Evolutionary conservation across 2,797 vertebrate species (phyloP), one percentile per base, ranked within the genome.

Genomic region (Rhabdomys pumilio): DNA sequence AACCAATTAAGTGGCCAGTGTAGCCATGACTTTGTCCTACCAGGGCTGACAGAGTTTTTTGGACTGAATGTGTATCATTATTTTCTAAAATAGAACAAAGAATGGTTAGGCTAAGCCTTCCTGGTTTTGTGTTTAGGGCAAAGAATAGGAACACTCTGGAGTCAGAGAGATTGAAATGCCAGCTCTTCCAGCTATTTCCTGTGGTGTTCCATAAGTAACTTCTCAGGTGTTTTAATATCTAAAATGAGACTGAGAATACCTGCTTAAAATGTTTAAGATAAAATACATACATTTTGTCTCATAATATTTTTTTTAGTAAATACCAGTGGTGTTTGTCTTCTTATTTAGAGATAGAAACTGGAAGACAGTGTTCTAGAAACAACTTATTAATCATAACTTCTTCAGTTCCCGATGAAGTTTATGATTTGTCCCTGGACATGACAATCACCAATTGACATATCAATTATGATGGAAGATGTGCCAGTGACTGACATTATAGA

Each of bases 61-160:
- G 88, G 88, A 77, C 57, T 50, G 7, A 26, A 29, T 67, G 14
- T 94, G 11, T 38, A 59, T 85, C 57, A 75, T 17, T 86, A 89
- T 89, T 24, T 80, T 24, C 86, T 92, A 76, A 97, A 96, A 95
- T 92, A 97, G 94, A 95, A 73, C 69, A 96, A 86, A 93, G n/a
- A 24, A 80, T 61, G 57, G 22, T 10, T 80, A 72, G 44, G 34
- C 44, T 76, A 65, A 94, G n/a, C 90, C 44, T 86, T 94, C 17
- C 53, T 8, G 10, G 55, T 83, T 65, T 89, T 92, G 14, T 67
- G 24, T 73, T 10, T 47, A 13, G 12, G 19, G 31, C 19, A 93
- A 61, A 90, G 53, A 90, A 61, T 50, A 95, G 38, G 34, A 93
- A 55, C 44, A 59, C 50, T 95, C 50, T 83, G 17, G 53, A 94